phyloP scores from a whole-genome alignment of 2,888 invertebrate species.

The Nudaria mundana region DNA sequence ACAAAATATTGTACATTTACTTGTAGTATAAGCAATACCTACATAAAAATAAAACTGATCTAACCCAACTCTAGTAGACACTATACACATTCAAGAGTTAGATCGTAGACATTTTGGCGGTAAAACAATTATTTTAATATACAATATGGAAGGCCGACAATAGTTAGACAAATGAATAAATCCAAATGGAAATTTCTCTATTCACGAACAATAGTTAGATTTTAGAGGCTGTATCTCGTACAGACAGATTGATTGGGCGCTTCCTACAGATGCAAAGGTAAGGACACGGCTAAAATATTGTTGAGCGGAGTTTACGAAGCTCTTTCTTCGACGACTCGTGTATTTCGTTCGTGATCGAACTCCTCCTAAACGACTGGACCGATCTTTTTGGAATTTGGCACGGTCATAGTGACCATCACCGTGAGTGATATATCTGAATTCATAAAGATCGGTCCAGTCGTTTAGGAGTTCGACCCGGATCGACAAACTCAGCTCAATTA shows the following conservation, averaged over 20 bases:
- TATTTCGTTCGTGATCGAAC: too few species aligned
- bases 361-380: too few species aligned
- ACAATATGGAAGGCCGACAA: constrained; percentile 61
- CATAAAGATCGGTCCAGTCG: too few species aligned
- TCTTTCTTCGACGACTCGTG: too few species aligned
- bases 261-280: constrained; percentile 51
- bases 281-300: constrained; percentile 45
- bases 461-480: too few species aligned
- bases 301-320: too few species aligned
- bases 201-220: constrained; percentile 80
- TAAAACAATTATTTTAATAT: constrained; percentile 59
- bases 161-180: constrained; percentile 81
- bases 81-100: constrained; percentile 20
- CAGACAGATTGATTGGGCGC: constrained; percentile 80
- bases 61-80: constrained; percentile 13
- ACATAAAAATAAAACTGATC: constrained; percentile 3
- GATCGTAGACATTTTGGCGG: constrained; percentile 36
- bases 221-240: constrained; percentile 78
- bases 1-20: too few species aligned
- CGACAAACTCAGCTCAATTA: too few species aligned
- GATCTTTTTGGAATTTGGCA: too few species aligned
- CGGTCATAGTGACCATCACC: too few species aligned
- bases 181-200: constrained; percentile 79
- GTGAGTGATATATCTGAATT: too few species aligned
- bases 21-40: too few species aligned